These are phyloP conservation scores for Boleophthalmus pectinirostris DNA, from an alignment of 2,113 vertebrate genomes.

Conservation along the genomic window DNA sequence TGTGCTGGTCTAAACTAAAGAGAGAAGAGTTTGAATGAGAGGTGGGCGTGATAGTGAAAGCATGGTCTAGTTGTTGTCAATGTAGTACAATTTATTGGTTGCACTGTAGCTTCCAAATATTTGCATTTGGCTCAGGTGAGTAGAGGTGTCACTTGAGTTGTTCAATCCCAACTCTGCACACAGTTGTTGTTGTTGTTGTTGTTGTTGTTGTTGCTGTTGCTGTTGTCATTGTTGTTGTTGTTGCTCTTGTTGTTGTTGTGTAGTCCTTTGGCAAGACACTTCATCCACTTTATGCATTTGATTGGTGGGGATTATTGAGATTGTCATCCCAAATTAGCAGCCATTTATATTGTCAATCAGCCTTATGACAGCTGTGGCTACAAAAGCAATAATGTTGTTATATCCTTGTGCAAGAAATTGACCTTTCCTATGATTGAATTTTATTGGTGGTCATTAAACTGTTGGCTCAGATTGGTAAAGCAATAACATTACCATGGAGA, in stretches of 20 bases:
- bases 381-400: neutral
- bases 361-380: neutral
- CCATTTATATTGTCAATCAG: neutral
- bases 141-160: neutral
- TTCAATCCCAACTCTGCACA: neutral
- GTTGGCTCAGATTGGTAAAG: too few relatives aligned
- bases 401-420: too few relatives aligned
- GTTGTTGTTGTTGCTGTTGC: neutral
- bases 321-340: neutral
- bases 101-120: slow-evolving; percentile 35
- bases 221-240: neutral
- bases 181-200: neutral
- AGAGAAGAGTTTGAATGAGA: slow-evolving; percentile 21
- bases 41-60: slow-evolving; percentile 20
- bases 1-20: neutral
- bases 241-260: neutral
- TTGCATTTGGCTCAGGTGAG: neutral
- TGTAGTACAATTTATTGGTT: slow-evolving; percentile 39
- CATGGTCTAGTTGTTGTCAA: neutral
- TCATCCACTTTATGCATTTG: neutral
- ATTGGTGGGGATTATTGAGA: too few relatives aligned
- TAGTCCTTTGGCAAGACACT: neutral
- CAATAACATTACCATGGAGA: too few relatives aligned
- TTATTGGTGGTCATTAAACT: too few relatives aligned
- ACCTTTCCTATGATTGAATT: too few relatives aligned